Conservation (phyloP, 2,797 vertebrate genomes). For the Sitta carolinensis region DNA sequence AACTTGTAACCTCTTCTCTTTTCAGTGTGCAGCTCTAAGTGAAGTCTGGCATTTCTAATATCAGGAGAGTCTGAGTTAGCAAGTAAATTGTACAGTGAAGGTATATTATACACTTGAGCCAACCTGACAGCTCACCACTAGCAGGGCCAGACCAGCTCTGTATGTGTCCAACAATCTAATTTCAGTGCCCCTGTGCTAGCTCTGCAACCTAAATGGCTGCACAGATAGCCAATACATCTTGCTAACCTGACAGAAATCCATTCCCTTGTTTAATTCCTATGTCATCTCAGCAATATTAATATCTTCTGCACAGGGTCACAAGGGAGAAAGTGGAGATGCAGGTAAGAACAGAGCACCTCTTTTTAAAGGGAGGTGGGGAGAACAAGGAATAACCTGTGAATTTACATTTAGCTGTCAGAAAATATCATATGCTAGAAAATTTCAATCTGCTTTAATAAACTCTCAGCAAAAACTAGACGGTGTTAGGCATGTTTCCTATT, state of each 20-base stretch:
- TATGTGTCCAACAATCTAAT: conserved; percentile 1
- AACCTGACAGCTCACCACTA: conserved; percentile 26
- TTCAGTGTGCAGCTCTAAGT: neutral
- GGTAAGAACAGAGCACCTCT: neutral
- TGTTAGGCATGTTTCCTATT: neutral
- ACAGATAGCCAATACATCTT: conserved; percentile 1
- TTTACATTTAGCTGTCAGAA: neutral
- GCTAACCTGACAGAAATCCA: conserved; percentile 46
- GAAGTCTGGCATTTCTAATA: neutral
- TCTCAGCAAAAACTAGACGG: neutral
- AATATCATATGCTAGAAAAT: neutral
- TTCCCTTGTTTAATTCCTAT: conserved; percentile 42
- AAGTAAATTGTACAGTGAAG: conserved; percentile 7
- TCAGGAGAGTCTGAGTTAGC: neutral
- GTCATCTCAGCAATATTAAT: conserved; percentile 8
- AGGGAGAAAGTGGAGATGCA: neutral
- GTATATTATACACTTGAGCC: neutral
- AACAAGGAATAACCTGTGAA: neutral
- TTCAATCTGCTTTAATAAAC: neutral
- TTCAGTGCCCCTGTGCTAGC: neutral
- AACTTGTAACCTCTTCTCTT: neutral
- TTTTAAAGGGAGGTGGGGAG: neutral
- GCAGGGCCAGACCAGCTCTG: neutral
- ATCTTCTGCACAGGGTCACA: neutral
- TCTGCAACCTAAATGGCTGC: conserved; percentile 11